Base-by-base conservation (phyloP, 2,888 invertebrate species). In the Punctoribates punctum region DNA sequence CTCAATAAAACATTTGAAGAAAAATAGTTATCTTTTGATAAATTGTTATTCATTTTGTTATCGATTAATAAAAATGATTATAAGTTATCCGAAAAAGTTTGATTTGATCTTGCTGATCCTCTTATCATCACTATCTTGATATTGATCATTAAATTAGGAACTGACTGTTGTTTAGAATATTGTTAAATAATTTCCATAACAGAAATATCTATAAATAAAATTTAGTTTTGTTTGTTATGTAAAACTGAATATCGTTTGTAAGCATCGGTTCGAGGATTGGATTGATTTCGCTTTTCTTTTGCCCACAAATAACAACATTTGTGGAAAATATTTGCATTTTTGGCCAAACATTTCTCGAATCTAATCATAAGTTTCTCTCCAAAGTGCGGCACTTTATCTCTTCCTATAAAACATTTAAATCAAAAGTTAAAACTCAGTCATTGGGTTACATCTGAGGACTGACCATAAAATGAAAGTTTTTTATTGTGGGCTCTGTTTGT, bases 251-350 rank as follows among this genome's bases (percentile, higher is more conserved):
- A 46, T 6, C 20, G 70, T 23, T 70, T 17, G n/a, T 38, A 11
- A 5, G 70, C 20, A 29, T 70, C 20, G 42, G 20, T 38, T 70
- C 34, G 70, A 70, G 70, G 42, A 6, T 17, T 42, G 3, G 34
- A 23, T 23, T 38, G 38, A 23, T 13, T 42, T 29, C 20, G 3
- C 25, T 42, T 70, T 42, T 42, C 42, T 17, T 54, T 73, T 9
- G 80, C 80, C 6, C 81, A 81, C 1, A 81, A 79, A 65, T 81
- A 81, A 70, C 83, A 83, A 73, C 83, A 83, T 51, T 80, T 81
- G 78, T 83, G 81, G 77, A 83, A 83, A 17, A 80, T 76, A 20
- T 51, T 20, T 9, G 78, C 77, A 54, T 81, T 80, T 8, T 74
- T 78, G 3, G 79, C 79, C 25, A 82, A 81, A 75, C 82, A 82